These are phyloP conservation scores for Anthoscopus minutus DNA, from an alignment of 2,113 vertebrate genomes.

Conservation along the genomic window DNA sequence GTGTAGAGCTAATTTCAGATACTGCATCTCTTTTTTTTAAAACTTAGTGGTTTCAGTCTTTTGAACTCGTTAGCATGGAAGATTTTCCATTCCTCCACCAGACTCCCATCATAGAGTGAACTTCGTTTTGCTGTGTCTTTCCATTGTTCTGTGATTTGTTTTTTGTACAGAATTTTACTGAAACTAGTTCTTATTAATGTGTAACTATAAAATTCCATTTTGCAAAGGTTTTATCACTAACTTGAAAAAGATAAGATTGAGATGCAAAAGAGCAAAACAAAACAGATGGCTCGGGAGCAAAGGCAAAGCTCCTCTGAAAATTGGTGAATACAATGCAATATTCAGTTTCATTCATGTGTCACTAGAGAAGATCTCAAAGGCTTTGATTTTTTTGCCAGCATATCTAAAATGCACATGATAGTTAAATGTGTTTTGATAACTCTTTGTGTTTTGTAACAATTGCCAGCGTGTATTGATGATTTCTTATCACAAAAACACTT, in stretches of 20 bases:
- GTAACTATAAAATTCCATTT: background rate
- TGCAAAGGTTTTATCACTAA: background rate
- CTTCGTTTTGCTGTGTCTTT: background rate
- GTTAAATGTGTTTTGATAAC: slow-evolving; percentile 41
- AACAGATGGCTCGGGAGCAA: slow-evolving; percentile 23
- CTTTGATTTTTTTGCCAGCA: slow-evolving; percentile 49
- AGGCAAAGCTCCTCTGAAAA: background rate
- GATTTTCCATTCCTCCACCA: background rate
- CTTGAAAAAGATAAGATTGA: background rate
- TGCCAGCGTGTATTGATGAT: background rate
- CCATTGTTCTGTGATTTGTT: background rate
- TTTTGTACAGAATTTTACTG: background rate
- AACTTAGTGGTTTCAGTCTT: background rate
- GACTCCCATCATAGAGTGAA: background rate
- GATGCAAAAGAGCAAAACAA: background rate
- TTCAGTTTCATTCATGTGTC: slow-evolving; percentile 38
- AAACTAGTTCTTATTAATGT: background rate
- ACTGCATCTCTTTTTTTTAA: background rate
- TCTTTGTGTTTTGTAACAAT: slow-evolving; percentile 31
- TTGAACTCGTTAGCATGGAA: background rate
- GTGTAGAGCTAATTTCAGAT: background rate
- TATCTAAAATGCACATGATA: slow-evolving; percentile 1
- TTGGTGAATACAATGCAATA: background rate
- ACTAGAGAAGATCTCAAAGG: slow-evolving; percentile 9
- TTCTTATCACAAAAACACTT: slow-evolving; percentile 11